A percentile compares a stretch with the other conserved stretches of the same genome.
These are phyloP conservation scores for Trichomycterus rosablanca DNA, from an alignment of 2,113 vertebrate species.

Conservation along the genomic window DNA sequence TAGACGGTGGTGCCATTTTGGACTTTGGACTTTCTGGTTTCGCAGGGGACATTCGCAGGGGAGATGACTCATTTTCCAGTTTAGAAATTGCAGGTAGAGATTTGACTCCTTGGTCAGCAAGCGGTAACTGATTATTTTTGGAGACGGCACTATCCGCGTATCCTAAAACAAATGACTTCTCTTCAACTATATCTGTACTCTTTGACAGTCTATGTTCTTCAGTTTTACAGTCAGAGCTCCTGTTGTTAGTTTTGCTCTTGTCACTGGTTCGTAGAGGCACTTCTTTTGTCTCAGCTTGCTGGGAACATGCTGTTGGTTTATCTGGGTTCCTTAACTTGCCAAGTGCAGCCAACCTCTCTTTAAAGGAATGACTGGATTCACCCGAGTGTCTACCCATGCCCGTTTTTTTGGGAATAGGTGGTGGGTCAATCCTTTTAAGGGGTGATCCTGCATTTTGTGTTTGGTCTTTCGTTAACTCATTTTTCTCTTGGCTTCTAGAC, in stretches of 20 bases:
- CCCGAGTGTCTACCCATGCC: conserved; percentile 56
- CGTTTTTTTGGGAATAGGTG: conserved; percentile 57
- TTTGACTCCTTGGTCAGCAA: conserved; percentile 60
- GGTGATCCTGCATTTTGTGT: conserved; percentile 40
- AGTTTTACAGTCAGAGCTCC: conserved; percentile 51
- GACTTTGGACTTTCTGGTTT: conserved; percentile 75
- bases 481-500: conserved; percentile 49
- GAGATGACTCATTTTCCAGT: conserved; percentile 61
- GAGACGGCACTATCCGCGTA: conserved; percentile 55
- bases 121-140: conserved; percentile 66
- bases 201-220: conserved; percentile 63
- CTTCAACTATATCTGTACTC: conserved; percentile 58
- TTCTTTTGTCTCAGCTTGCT: conserved; percentile 37
- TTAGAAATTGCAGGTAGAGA: conserved; percentile 64
- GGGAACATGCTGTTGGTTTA: conserved; percentile 53
- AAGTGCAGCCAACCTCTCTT: conserved; percentile 77
- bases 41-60: conserved; percentile 60
- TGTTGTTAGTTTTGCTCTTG: conserved; percentile 55
- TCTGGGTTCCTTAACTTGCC: conserved; percentile 76
- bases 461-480: conserved; percentile 20
- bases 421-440: conserved; percentile 50
- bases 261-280: conserved; percentile 40
- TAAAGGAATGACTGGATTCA: conserved; percentile 77
- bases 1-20: conserved; percentile 67
- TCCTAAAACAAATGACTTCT: conserved; percentile 52